These are phyloP conservation scores for Pocillopora meandrina DNA, from an alignment of 92 coral and sea anemone genomes.

Conservation along the genomic window DNA sequence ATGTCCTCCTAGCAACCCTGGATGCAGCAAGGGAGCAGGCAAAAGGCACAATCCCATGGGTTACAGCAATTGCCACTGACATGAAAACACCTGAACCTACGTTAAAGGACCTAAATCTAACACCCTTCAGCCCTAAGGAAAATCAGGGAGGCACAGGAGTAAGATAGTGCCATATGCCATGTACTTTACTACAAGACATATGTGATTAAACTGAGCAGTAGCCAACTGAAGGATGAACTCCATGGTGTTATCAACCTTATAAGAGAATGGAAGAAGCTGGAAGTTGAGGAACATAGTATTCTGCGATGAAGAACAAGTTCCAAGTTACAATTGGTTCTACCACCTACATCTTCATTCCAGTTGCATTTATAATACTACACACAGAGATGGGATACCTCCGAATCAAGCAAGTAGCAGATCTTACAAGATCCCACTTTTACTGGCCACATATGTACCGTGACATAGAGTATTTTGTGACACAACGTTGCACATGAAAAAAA, in stretches of 20 bases:
- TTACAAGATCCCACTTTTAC: conserved; percentile 44
- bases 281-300: conserved; percentile 28
- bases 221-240: conserved; percentile 19
- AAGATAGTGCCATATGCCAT: conserved; percentile 17
- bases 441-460: conserved; percentile 52
- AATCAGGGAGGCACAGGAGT: conserved; percentile 27
- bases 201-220: conserved; percentile 2
- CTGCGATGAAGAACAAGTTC: conserved; percentile 26
- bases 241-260: conserved; percentile 6
- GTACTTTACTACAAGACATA: conserved; percentile 17
- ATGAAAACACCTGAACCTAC: conserved; percentile 18
- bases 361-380: conserved; percentile 51
- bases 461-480: conserved; percentile 45
- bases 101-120: neutral
- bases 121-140: conserved; percentile 1
- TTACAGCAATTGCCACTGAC: conserved; percentile 37
- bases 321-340: conserved; percentile 35
- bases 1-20: neutral
- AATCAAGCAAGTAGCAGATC: conserved; percentile 39
- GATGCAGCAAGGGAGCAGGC: conserved; percentile 25
- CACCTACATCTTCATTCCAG: conserved; percentile 13
- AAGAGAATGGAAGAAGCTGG: conserved; percentile 35
- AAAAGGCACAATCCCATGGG: conserved; percentile 41
- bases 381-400: conserved; percentile 54
- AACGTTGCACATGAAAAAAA: conserved; percentile 31